These are phyloP conservation scores for Cydia strobilella DNA, from an alignment of 1,140 invertebrate species.

Conservation along the genomic window DNA sequence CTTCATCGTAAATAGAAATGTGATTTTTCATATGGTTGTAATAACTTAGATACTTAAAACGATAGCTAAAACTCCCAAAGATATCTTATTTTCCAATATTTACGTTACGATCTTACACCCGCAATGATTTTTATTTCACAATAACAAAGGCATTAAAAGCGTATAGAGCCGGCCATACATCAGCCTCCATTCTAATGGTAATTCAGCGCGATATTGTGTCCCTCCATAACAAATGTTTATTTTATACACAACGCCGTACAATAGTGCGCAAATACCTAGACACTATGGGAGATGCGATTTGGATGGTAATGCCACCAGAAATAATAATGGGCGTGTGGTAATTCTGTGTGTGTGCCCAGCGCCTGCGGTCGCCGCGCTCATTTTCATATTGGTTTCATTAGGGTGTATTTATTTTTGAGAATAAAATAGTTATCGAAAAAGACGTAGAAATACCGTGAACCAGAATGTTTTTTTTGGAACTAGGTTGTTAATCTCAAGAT, in stretches of 20 bases:
- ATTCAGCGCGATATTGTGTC: conserved; percentile 74
- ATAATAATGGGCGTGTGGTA: conserved; percentile 71
- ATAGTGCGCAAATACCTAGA: conserved; percentile 80
- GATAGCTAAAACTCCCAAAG: not conserved
- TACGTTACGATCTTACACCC: conserved; percentile 1
- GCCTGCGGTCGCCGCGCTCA: conserved; percentile 18
- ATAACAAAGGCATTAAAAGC: conserved; percentile 29
- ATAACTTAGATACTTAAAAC: too few relatives aligned
- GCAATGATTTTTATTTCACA: conserved; percentile 22
- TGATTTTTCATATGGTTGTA: too few relatives aligned
- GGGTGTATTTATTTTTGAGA: conserved; percentile 12
- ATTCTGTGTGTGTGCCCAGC: conserved; percentile 53
- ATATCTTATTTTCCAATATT: not conserved
- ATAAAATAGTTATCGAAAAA: not conserved
- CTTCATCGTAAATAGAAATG: too few relatives aligned
- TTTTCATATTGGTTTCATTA: conserved; percentile 21
- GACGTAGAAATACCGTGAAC: not conserved
- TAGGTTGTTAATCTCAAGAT: too few relatives aligned
- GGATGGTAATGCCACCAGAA: conserved; percentile 73
- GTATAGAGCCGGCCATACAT: conserved; percentile 59
- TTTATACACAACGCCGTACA: conserved; percentile 80
- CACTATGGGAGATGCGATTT: conserved; percentile 75
- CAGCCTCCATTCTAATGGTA: conserved; percentile 76
- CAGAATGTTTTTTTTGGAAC: too few relatives aligned
- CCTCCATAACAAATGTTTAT: conserved; percentile 79